A percentile compares a stretch with the other conserved stretches of the same genome.
These are phyloP conservation scores for Drosophila melanogaster DNA, from an alignment of 1,140 invertebrate genomes.

Conservation along the genomic window DNA sequence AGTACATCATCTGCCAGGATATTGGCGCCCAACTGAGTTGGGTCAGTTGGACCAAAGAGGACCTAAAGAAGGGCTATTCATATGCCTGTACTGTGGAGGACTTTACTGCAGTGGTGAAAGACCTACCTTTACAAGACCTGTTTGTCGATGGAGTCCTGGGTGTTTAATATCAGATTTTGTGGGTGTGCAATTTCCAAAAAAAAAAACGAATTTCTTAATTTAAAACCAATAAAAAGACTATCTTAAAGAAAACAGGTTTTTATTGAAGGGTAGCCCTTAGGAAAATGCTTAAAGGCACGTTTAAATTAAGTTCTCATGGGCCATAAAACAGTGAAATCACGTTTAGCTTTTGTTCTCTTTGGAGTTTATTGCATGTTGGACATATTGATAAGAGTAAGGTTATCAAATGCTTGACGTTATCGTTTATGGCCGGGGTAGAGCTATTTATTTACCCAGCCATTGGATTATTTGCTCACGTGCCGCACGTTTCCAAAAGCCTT, in stretches of 20 bases:
- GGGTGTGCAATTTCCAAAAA: neutral
- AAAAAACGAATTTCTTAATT: conserved; percentile 37
- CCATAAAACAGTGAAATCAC: conserved; percentile 41
- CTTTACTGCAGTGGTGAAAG: conserved; percentile 85
- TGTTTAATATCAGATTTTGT: neutral
- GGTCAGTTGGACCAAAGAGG: conserved; percentile 85
- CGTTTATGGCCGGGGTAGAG: conserved; percentile 43
- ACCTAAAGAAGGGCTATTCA: conserved; percentile 86
- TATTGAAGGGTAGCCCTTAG: neutral
- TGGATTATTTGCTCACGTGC: conserved; percentile 49
- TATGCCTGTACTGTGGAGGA: conserved; percentile 88
- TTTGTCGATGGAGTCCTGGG: conserved; percentile 62
- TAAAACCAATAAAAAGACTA: conserved; percentile 39
- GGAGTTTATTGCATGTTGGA: conserved; percentile 48
- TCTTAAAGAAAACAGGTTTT: conserved; percentile 6
- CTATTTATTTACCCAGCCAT: conserved; percentile 45
- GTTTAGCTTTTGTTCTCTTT: conserved; percentile 44
- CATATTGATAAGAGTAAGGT: conserved; percentile 44
- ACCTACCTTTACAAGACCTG: conserved; percentile 72
- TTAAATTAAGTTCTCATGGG: conserved; percentile 40
- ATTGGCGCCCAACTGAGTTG: conserved; percentile 85
- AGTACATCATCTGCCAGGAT: conserved; percentile 86
- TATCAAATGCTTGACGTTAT: conserved; percentile 43
- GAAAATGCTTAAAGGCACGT: conserved; percentile 7
- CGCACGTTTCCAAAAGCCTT: conserved; percentile 51